Base-by-base conservation (phyloP, 2,888 invertebrate species). In the Mimas tiliae region DNA sequence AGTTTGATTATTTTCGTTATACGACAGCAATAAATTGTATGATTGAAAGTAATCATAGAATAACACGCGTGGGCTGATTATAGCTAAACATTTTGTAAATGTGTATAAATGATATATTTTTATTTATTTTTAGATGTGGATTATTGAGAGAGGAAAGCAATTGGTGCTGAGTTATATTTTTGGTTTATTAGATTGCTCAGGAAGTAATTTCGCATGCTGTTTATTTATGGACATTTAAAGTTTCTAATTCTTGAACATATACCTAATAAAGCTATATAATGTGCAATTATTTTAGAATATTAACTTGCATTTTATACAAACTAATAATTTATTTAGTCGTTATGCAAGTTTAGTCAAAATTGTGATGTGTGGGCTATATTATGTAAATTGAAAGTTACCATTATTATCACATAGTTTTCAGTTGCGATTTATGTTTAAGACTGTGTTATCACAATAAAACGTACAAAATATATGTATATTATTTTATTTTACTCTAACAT, bases 401-500 rank as follows among this genome's bases (percentile, higher is more conserved):
- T 86, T 87, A 84, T 80, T 80, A 83, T 86, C 85, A 83, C 79
- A 82, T 81, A 80, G 84, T 88, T 92, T 85, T 89, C 87, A 86
- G 86, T 84, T 82, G 83, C 85, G 78, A 81, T 82, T 88, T 88
- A 83, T 91, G 87, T 85, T 88, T 91, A 91, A 92, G 91, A 92
- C 87, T 91, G 89, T 91, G 88, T 92, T 91, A 90, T 87, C 83
- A 86, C 87, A 93, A 90, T 93, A 93, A 91, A 93, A 86, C 84
- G 88, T 92, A 93, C 89, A 90, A 90, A 86, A 85, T 19, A 6
- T 4, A 58, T 12, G 12, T 12, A 82, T 75, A 72, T 65, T 64
- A 67, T 72, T 66, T 63, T 14, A 53, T 62, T 50, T 74, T 66
- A 68, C 66, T 68, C 3, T 38, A 16, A 48, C 48, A 48, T 48